phyloP scores from a whole-genome alignment of 2,797 vertebrate genomes.

The Protonibea diacanthus region DNA sequence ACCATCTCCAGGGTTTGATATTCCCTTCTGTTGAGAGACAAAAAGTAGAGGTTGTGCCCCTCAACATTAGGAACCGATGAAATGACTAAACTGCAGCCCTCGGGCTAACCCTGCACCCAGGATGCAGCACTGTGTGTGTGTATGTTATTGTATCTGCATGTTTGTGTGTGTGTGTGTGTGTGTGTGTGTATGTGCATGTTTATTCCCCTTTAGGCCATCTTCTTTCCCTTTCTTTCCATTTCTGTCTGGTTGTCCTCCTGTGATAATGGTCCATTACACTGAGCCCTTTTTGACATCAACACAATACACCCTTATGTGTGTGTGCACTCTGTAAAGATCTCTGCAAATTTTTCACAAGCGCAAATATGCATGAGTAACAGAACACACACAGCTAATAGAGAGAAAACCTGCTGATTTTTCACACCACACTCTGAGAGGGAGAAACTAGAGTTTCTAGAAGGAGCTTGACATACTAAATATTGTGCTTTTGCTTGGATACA shows the following conservation, averaged over 20 bases:
- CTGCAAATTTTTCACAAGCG: conserved; percentile 10
- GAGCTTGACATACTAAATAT: conserved; percentile 4
- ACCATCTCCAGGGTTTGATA: conserved; percentile 29
- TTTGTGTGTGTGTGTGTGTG: background rate
- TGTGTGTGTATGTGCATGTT: conserved; percentile 21
- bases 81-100: conserved; percentile 53
- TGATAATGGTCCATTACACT: conserved; percentile 44
- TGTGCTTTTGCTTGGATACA: conserved; percentile 10
- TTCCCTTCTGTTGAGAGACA: conserved; percentile 12
- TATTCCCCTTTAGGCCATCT: conserved; percentile 37
- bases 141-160: conserved; percentile 3
- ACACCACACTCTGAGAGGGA: background rate
- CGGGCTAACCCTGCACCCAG: conserved; percentile 34
- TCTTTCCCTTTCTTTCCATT: conserved; percentile 25
- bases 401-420: conserved; percentile 20
- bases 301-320: conserved; percentile 45
- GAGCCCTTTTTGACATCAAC: conserved; percentile 41
- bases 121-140: conserved; percentile 18
- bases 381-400: background rate
- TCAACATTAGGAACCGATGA: conserved; percentile 33
- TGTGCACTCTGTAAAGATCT: conserved; percentile 6
- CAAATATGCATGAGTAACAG: conserved; percentile 5
- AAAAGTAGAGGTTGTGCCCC: conserved; percentile 40
- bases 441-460: conserved; percentile 2
- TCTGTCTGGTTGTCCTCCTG: conserved; percentile 38